These are phyloP conservation scores for Helicolenus hilgendorfi DNA, from an alignment of 2,797 vertebrate species.

Conservation along the genomic window DNA sequence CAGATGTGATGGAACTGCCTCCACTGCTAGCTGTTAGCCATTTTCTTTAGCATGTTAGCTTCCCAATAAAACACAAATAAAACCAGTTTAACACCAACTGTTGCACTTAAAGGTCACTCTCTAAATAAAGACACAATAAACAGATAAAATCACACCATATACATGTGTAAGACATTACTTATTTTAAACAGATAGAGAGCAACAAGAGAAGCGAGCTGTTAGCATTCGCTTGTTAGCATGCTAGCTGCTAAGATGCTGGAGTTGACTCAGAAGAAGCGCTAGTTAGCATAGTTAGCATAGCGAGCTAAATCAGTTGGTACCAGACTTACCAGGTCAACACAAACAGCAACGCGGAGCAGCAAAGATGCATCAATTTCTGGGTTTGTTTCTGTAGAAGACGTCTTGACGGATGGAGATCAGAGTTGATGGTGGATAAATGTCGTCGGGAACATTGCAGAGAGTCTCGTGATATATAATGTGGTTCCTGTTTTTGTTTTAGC, in stretches of 20 bases:
- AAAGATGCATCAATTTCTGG: constrained; percentile 79
- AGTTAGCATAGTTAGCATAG: constrained; percentile 53
- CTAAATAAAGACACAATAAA: neutral
- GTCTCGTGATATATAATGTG: constrained; percentile 40
- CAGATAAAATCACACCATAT: rapidly evolving
- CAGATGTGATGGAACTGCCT: constrained; percentile 73
- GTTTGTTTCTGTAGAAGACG: constrained; percentile 59
- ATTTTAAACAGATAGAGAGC: neutral
- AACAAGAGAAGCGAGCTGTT: neutral
- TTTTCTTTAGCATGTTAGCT: constrained; percentile 47
- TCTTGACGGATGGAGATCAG: constrained; percentile 47
- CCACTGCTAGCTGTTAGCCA: constrained; percentile 66
- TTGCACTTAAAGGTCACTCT: rapidly evolving
- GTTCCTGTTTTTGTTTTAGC: constrained; percentile 67
- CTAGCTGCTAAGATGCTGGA: constrained; percentile 67
- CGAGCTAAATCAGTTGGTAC: constrained; percentile 52
- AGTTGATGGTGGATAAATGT: constrained; percentile 30
- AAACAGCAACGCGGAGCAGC: constrained; percentile 75
- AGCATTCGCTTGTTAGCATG: constrained; percentile 67
- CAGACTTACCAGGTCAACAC: constrained; percentile 88
- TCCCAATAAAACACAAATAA: neutral
- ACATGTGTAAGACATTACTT: rapidly evolving
- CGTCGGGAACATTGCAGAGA: constrained; percentile 73
- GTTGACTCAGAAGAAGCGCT: constrained; percentile 46
- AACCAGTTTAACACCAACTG: neutral